Base-by-base conservation (phyloP, 2,888 invertebrate genomes). In the Heliconius ethilla region DNA sequence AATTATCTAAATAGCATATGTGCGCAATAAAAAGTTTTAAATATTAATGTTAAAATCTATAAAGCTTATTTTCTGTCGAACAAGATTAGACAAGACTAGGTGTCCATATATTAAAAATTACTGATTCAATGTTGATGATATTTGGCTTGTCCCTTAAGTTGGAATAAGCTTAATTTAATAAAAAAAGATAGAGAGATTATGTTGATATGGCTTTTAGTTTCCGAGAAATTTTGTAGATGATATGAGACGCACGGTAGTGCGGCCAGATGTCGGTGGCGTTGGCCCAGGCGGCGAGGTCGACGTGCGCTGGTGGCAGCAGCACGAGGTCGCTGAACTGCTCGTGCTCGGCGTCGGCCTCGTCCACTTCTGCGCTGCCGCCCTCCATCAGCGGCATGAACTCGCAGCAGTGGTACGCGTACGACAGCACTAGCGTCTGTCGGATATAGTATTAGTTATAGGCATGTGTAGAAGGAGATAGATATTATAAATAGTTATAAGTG, bases 381-480 rank as follows among this genome's bases (percentile, higher is more conserved):
- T 96, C 95, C 83, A 96, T 95, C 84, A 96, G 91, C 70, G 97
- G 96, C 86, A 97, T 90, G 92, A 98, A 98, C 81, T 98, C 97
- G 92, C 99, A 99, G 93, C 99, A 99, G 90, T 99, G 99, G 93
- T 99, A 99, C 83, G 99, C 99, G 91, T 99, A 99, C 1, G 98
- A 97, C 63, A 99, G 93, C 65, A 97, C 96, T 86, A 99, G 95
- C 18, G 97, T 97, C 93, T 97, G 91, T n/a, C 9, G 7, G n/a
- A 9, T 3, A 40, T 6, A 69, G 6, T 27, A 51, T 22, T 18
- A 51, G 18, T 51, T 51, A 51, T 51, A 51, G 18, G 18, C 51
- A 51, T 15, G 45, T 45, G 45, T 18, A 51, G 18, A 51, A 51
- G 6, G 51, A 51, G 6, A 51, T 18, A 13, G 0, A 0, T 0